Base-by-base conservation (phyloP, 1,140 invertebrate species). In the Drosophila saltans region DNA sequence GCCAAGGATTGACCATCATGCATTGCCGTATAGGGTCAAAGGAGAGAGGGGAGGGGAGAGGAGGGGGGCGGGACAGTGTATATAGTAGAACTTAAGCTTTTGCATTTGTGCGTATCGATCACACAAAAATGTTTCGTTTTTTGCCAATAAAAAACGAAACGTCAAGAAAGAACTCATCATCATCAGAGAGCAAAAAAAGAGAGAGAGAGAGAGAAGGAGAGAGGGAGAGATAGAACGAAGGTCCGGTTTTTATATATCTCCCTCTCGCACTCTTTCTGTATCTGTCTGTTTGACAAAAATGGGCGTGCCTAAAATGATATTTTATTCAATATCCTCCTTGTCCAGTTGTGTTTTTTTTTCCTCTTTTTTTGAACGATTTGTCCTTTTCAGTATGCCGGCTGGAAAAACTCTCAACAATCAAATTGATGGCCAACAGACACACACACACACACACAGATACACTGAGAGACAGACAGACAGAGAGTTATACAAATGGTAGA, bases 221-320 rank as follows among this genome's bases (percentile, higher is more conserved):
- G 45, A 21, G 16, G 1, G n/a, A 52, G 41, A 43, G 41, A 43
- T 21, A 8, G 45, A 48, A 6, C 10, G 2, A 52, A 24, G 57
- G 52, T 40, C 52, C 39, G 48, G 28, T 65, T 67, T 48, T 64
- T 36, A 36, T 36, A 3, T 36, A 30, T 43, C 58, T 39, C 28
- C 58, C 28, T 61, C n/a, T 57, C 28, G n/a, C 45, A 16, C 28
- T 63, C 39, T 48, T 33, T 7, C 52, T 77, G 57, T 30, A 4
- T 30, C 28, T 30, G 28, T 2, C 28, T 30, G 28, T 30, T 30
- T 36, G 33, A 28, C 16, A 61, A 67, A 69, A 91, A 56, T 70
- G 86, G 90, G 90, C 88, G 90, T 91, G 90, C 67, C 90, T 90
- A 81, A 91, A 91, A 91, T 91, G 90, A 91, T 91, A 91, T 91